These are phyloP conservation scores for Podarcis cretensis DNA, from an alignment of 2,113 vertebrate species.

Conservation along the genomic window DNA sequence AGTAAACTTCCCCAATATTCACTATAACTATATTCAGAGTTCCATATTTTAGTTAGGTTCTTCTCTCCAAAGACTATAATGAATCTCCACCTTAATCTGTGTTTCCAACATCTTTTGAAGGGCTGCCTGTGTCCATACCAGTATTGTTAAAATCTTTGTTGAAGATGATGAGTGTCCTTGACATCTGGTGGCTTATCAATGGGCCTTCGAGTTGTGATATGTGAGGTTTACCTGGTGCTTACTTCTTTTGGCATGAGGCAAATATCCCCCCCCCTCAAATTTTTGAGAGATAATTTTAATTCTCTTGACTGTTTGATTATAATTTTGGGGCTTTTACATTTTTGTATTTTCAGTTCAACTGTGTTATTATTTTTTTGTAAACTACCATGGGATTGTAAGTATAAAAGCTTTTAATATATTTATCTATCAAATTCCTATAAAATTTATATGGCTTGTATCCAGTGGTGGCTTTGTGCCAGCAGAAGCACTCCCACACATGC, in stretches of 20 bases:
- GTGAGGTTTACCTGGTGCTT: not conserved
- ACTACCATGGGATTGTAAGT: not conserved
- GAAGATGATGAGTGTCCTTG: not conserved
- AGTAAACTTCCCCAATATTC: not conserved
- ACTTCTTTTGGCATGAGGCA: not conserved
- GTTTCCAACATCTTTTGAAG: not conserved
- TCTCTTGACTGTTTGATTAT: not conserved
- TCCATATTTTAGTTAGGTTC: not conserved
- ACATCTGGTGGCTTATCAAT: not conserved
- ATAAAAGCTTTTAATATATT: not conserved
- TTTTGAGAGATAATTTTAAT: not conserved
- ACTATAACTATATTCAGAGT: not conserved
- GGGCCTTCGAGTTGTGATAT: not conserved
- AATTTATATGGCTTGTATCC: no score
- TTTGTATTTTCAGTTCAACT: not conserved
- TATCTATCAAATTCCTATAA: no score
- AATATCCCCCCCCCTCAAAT: not conserved
- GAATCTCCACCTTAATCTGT: constrained; percentile 5
- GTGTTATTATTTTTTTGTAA: not conserved
- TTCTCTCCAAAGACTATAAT: not conserved
- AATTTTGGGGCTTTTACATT: not conserved
- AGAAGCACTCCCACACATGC: no score
- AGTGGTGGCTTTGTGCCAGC: no score
- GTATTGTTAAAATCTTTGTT: not conserved
- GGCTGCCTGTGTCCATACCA: no score